Base-by-base conservation (phyloP, 2,888 invertebrate genomes). In the Epiperipatus broadwayi region DNA sequence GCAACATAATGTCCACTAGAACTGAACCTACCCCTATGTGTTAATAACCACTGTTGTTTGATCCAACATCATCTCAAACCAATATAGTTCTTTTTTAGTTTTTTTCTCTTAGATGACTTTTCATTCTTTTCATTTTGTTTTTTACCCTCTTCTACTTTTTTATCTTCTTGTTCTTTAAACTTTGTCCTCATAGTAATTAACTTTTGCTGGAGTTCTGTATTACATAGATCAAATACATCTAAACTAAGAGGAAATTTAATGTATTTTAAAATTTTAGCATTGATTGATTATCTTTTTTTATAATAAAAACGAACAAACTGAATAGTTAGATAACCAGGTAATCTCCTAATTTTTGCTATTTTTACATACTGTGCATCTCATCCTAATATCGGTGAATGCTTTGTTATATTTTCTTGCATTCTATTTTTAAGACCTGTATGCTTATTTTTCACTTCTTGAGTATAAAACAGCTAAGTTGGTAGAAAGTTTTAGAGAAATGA, bases 1-100 rank as follows among this genome's bases (percentile, higher is more conserved):
- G 80, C 89, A 33, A 99, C 93, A 64, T 99, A 99, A 68, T 99
- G 97, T 0, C 97, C 97, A 45, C 87, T 87, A 34, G 84, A 84
- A 44, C 87, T 87, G 2, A 91, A 87, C 43, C 97, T 72, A 0
- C 97, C 97, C 61, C 78, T 81, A 67, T 89, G 97, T 39, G 81
- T 97, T 99, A 99, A 63, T 76, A 84, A n/a, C 95, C 97, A 55
- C 87, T 89, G 65, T 95, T 97, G 67, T 91, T 97, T 54, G 93
- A 93, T 44, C 97, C 97, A 41, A 74, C n/a, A n/a, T n/a, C n/a
- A n/a, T n/a, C n/a, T n/a, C n/a, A n/a, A n/a, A n/a, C n/a, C n/a
- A n/a, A n/a, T n/a, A n/a, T n/a, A n/a, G n/a, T n/a, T n/a, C n/a
- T n/a, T n/a, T n/a, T n/a, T n/a, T n/a, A n/a, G n/a, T n/a, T n/a